Evolutionary conservation across 2,113 vertebrate species (phyloP), one percentile per base, ranked within the genome.

Genomic region (Fulmarus glacialis): DNA sequence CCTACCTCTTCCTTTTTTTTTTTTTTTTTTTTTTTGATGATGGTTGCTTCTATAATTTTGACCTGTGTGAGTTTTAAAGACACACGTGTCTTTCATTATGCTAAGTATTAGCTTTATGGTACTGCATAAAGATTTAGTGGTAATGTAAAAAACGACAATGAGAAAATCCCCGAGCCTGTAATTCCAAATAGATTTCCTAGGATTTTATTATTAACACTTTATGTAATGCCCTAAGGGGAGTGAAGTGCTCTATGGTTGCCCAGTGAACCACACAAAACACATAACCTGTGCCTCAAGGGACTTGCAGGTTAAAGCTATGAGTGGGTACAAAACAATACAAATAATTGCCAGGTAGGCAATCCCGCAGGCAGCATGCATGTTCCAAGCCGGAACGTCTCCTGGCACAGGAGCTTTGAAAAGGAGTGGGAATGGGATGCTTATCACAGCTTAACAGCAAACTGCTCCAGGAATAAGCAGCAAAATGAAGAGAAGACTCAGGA

Each of bases 151-250:
- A 72, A 58, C 0, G 2, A 77, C 47, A 82, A 11, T 0, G 40
- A 91, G 94, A 93, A 97, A 96, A 97, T 87, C 89, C 92, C 89
- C 0, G 1, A 32, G 60, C 52, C 77, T 87, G 24, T 77, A 91
- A 87, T 89, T 89, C 91, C 92, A 89, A 77, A 63, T 32, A 92
- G 48, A 97, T 89, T 95, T 93, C 83, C 94, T 82, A 40, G 72
- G 77, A 93, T 95, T 93, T 95, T 71, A 90, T 89, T 83, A 92
- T 72, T 90, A 94, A 73, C 64, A 48, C 34, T 91, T 87, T 26
- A 66, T 50, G 42, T 27, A 73, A 68, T 22, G 73, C 62, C 91
- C n/a, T 30, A n/a, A 53, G 34, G 77, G 60, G 12, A 72, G 3
- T 4, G 17, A 72, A 72, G 45, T 34, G 71, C 74, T 94, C 72